A percentile compares a stretch with the other conserved stretches of the same genome.
Evolutionary conservation across 2,113 vertebrate genomes (phyloP).

Genomic region (Guaruba guarouba): DNA sequence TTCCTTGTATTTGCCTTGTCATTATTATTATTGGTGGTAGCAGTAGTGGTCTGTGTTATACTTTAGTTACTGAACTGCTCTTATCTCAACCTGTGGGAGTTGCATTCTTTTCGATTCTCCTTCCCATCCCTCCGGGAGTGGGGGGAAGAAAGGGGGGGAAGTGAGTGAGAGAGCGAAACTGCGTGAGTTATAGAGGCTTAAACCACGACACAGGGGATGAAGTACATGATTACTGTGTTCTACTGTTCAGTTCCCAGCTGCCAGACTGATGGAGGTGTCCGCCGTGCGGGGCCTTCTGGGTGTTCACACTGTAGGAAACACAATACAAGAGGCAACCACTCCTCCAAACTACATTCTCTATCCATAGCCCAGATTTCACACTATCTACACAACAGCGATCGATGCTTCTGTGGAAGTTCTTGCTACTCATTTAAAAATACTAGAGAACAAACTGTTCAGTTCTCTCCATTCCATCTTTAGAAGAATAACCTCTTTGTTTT

Average conservation of each 20-base stretch:
- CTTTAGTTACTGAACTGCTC: too few species aligned
- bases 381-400: not conserved
- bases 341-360: not conserved
- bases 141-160: too few species aligned
- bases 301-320: not conserved
- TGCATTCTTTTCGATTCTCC: too few species aligned
- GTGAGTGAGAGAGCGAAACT: too few species aligned
- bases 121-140: too few species aligned
- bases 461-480: constrained; percentile 29
- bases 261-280: not conserved
- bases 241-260: not conserved
- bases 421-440: constrained; percentile 25
- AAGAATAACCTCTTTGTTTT: not conserved
- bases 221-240: not conserved
- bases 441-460: constrained; percentile 10
- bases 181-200: too few species aligned
- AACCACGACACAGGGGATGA: not conserved
- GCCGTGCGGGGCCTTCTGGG: fast-evolving
- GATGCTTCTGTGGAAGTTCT: not conserved
- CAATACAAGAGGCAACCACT: not conserved
- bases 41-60: too few species aligned
- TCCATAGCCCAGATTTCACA: not conserved
- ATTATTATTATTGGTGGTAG: too few species aligned
- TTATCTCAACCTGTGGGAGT: too few species aligned
- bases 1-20: too few species aligned